phyloP scores from a whole-genome alignment of 64 coral and sea anemone genomes.

The Montipora capricornis region DNA sequence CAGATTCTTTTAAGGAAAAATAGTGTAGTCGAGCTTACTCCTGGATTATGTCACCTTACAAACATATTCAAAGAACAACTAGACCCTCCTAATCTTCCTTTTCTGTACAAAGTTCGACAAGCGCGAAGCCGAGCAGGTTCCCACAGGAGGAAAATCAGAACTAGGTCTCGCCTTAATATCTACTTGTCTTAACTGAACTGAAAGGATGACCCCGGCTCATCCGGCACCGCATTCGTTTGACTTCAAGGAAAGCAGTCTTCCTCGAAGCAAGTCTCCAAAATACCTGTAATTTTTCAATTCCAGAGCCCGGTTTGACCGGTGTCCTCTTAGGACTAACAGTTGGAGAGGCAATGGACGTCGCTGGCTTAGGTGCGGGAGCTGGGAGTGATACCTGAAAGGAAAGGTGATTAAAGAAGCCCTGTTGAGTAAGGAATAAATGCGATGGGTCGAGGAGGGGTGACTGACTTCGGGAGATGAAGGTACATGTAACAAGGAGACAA shows the following conservation, averaged over 20 bases:
- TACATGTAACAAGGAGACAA: neutral
- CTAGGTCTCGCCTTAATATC: no score
- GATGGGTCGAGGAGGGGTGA: no score
- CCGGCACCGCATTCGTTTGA: no score
- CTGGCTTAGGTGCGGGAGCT: conserved; percentile 3
- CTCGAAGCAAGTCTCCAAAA: neutral
- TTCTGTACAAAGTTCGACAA: neutral
- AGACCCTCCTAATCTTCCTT: neutral
- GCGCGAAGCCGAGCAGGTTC: no score
- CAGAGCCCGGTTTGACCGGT: conserved; percentile 52
- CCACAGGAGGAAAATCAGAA: neutral
- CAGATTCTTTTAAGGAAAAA: no score
- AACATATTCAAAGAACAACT: no score
- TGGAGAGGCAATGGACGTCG: neutral
- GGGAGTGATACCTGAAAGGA: conserved; percentile 8
- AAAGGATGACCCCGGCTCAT: no score
- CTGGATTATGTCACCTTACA: no score
- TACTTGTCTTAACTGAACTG: no score
- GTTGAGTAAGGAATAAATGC: no score
- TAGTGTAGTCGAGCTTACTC: no score
- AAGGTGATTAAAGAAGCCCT: neutral
- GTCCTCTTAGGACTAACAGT: conserved; percentile 15
- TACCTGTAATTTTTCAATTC: conserved; percentile 86
- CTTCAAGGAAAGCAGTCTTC: no score
- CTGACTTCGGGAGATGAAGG: neutral